Conservation (phyloP, 30 jellyfish, hydroid and myxozoan species). For the Hydractinia echinata region DNA sequence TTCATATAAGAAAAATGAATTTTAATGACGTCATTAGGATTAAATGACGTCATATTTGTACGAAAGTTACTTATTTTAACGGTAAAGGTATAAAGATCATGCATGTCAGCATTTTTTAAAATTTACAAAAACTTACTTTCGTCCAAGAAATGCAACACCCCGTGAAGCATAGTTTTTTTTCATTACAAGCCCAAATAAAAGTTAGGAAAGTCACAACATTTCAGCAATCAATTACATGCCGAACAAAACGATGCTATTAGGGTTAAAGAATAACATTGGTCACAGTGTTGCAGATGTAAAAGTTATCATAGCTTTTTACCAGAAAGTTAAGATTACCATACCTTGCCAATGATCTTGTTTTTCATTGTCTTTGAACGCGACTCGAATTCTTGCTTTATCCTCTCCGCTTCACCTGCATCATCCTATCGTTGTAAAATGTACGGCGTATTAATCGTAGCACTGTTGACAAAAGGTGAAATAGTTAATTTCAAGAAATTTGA, state of each 20-base stretch:
- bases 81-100: too few relatives aligned
- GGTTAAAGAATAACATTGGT: background rate
- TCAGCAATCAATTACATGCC: background rate
- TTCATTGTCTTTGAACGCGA: conserved; percentile 78
- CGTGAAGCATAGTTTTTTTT: background rate
- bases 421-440: background rate
- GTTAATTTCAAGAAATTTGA: background rate
- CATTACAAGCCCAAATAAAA: too few relatives aligned
- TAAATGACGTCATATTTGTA: too few relatives aligned
- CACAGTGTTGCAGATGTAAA: background rate
- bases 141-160: background rate
- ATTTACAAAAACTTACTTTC: background rate
- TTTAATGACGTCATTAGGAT: too few relatives aligned
- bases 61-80: too few relatives aligned
- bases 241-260: background rate
- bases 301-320: background rate
- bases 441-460: too few relatives aligned
- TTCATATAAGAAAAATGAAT: too few relatives aligned
- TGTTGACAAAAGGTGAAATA: background rate
- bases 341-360: conserved; percentile 63
- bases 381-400: conserved; percentile 49
- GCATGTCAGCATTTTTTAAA: background rate
- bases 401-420: background rate
- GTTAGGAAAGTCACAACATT: too few relatives aligned
- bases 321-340: background rate